A percentile compares a stretch with the other conserved stretches of the same genome.
Evolutionary conservation across 2,113 vertebrate genomes (phyloP).

Genomic region (Melanotaenia duboulayi): DNA sequence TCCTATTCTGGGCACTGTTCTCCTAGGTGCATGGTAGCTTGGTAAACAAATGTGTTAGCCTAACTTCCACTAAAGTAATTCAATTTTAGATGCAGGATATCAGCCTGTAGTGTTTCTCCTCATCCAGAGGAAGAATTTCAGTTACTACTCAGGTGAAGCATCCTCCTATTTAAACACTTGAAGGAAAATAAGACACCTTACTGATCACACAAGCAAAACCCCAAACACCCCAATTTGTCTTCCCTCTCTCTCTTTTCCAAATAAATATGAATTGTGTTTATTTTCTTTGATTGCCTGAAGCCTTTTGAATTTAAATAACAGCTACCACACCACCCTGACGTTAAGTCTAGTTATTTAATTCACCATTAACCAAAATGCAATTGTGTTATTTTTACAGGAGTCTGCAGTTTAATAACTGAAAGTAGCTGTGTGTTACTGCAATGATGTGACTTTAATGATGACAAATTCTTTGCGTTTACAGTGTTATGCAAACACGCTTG

Average conservation of each 20-base stretch:
- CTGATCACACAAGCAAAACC: background rate
- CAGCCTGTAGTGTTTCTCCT: slow-evolving; percentile 21
- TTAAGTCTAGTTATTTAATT: too few relatives aligned
- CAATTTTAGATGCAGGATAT: slow-evolving; percentile 21
- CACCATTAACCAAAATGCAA: background rate
- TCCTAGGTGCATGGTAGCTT: slow-evolving; percentile 12
- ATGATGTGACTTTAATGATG: slow-evolving; percentile 13
- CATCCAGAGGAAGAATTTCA: slow-evolving; percentile 13
- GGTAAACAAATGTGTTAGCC: slow-evolving; percentile 14
- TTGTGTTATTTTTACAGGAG: background rate
- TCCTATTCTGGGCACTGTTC: slow-evolving; percentile 16
- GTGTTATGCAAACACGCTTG: background rate
- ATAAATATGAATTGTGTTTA: background rate
- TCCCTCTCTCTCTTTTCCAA: background rate
- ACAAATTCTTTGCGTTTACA: background rate
- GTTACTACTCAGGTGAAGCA: background rate
- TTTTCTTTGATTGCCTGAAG: background rate
- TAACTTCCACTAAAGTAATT: slow-evolving; percentile 15
- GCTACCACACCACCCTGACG: background rate
- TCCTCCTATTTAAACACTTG: slow-evolving; percentile 8
- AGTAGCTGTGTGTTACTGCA: slow-evolving; percentile 11
- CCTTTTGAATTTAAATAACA: background rate
- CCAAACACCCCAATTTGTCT: background rate
- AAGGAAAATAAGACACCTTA: background rate
- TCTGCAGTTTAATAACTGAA: background rate